Percentiles rank a stretch among this genome's conserved stretches.
phyloP scores from a whole-genome alignment of 2,113 vertebrate genomes.

The Sialia sialis region DNA sequence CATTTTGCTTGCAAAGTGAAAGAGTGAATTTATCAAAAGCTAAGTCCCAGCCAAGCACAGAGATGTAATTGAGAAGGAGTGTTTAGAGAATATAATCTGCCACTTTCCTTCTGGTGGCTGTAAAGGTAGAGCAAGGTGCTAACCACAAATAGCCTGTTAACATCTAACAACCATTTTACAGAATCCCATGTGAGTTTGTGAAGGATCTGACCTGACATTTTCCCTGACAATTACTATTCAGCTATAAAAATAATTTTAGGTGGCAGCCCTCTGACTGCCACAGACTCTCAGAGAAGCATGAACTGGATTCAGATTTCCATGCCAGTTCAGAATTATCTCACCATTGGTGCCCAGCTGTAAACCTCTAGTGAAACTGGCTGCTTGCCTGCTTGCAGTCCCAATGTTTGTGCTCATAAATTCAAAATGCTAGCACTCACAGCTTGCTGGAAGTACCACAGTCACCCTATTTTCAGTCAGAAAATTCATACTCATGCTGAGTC shows the following conservation, averaged over 20 bases:
- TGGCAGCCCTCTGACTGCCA: not conserved
- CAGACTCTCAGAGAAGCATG: not conserved
- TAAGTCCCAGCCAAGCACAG: not conserved
- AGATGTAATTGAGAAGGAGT: not conserved
- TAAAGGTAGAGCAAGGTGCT: not conserved
- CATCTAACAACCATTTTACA: not conserved
- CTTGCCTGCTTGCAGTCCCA: not conserved
- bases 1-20: not conserved
- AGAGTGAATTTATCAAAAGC: not conserved
- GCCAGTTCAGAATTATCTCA: conserved; percentile 4
- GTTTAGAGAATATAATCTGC: not conserved
- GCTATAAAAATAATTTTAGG: not conserved
- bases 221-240: not conserved
- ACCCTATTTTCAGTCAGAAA: not conserved
- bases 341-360: not conserved
- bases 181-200: not conserved
- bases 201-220: not conserved
- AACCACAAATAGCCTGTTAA: not conserved
- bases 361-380: not conserved
- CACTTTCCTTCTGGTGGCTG: not conserved
- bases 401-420: not conserved
- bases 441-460: not conserved
- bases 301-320: not conserved
- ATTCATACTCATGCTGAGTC: not conserved
- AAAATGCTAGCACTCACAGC: not conserved